These are phyloP conservation scores for Empis livida DNA, from an alignment of 2,888 invertebrate species.

Conservation along the genomic window DNA sequence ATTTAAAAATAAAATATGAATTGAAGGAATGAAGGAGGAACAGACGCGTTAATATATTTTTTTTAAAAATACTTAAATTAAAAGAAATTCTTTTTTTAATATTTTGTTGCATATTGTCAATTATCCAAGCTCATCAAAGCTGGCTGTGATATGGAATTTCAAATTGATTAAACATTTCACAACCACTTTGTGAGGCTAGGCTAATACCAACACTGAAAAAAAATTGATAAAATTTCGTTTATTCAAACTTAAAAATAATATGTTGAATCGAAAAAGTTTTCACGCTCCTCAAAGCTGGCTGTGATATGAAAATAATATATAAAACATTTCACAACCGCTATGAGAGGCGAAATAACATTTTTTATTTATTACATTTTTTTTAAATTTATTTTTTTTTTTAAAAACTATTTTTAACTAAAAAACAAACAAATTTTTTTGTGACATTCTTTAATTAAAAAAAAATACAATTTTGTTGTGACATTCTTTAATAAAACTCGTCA, in stretches of 20 bases:
- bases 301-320: constrained; percentile 62
- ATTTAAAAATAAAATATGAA: too few relatives aligned
- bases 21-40: too few relatives aligned
- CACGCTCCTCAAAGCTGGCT: constrained; percentile 98
- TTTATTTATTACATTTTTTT: background rate
- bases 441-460: too few relatives aligned
- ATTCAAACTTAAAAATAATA: constrained; percentile 11
- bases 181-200: constrained; percentile 68
- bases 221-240: background rate
- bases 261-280: constrained; percentile 10
- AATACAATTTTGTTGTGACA: constrained; percentile 17
- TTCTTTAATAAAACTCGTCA: constrained; percentile 37
- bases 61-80: too few relatives aligned
- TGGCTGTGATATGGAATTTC: constrained; percentile 90
- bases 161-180: constrained; percentile 51
- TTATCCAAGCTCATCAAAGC: constrained; percentile 79
- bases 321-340: constrained; percentile 80
- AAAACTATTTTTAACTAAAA: too few relatives aligned
- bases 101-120: too few relatives aligned
- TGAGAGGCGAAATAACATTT: constrained; percentile 50
- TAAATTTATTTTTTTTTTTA: too few relatives aligned
- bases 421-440: too few relatives aligned
- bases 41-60: too few relatives aligned
- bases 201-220: background rate
- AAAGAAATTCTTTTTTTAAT: too few relatives aligned